Evolutionary conservation across 2,113 vertebrate genomes (phyloP), one percentile per base, ranked within the genome.

Genomic region (Sinocyclocheilus maitianheensis): DNA sequence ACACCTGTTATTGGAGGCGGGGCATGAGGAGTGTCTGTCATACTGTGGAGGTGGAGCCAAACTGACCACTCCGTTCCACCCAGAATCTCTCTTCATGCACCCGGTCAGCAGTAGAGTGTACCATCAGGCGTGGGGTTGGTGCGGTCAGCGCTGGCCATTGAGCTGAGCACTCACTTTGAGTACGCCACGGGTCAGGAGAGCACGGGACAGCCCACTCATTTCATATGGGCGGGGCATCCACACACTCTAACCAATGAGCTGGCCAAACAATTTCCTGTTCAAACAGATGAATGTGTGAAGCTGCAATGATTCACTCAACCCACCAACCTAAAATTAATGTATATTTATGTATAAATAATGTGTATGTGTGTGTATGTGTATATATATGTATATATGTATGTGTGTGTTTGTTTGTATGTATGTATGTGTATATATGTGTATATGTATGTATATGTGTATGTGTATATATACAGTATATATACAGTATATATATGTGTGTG

Each of bases 71-170:
- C 91, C 91, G 0, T 98, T 98, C 84, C 90, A 92, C 3, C 97
- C 97, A 0, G 90, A 94, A 22, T 91, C 93, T 1, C 85, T 99
- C 71, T 93, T 91, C 83, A 94, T 97, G 93, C 86, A 94, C 4
- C 96, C 96, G 0, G 84, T 58, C 60, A 97, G 94, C 0, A 97
- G 97, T 0, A 94, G 97, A 1, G 85, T 98, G 8, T 98, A 98
- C 86, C 97, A 98, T 84, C 97, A 0, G 91, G 94, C 0, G 94
- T 96, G 0, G 97, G 97, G 0, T 90, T 98, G 90, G 94, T 99
- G 24, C 86, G 95, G 0, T 97, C 96, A 0, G 93, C 96, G 0
- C 83, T 99, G 85, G 96, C 97, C 46, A 95, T 94, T 4, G 96
- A 98, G 87, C 93, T 97, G 83, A 98, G 97, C 84, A n/a, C 95